Percentiles rank a stretch among this genome's conserved stretches.
These are phyloP conservation scores for Sinelater perroti DNA, from an alignment of 2,888 invertebrate species.

Conservation along the genomic window DNA sequence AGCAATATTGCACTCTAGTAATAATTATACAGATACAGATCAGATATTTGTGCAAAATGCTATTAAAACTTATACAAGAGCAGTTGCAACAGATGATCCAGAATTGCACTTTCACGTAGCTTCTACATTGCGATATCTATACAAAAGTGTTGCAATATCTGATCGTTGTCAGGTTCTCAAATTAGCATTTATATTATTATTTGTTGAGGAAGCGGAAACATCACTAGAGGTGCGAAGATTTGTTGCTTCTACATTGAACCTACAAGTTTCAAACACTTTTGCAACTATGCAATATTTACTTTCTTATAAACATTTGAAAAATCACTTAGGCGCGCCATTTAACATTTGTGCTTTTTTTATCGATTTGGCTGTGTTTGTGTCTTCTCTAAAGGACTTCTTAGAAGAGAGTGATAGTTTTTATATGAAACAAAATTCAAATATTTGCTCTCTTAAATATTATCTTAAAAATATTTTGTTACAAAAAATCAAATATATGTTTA, in stretches of 20 bases:
- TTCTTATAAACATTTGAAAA: slow-evolving; percentile 36
- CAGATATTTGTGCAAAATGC: slow-evolving; percentile 7
- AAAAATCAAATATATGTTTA: slow-evolving; percentile 14
- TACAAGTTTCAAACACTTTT: background rate
- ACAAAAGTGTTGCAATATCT: slow-evolving; percentile 31
- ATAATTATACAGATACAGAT: slow-evolving; percentile 5
- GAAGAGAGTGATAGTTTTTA: slow-evolving; percentile 43
- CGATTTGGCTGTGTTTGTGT: slow-evolving; percentile 37
- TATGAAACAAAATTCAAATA: slow-evolving; percentile 40
- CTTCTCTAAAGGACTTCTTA: slow-evolving; percentile 29
- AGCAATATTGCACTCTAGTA: slow-evolving; percentile 8
- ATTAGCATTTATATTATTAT: slow-evolving; percentile 44
- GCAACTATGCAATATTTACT: slow-evolving; percentile 32
- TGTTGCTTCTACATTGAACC: slow-evolving; percentile 30
- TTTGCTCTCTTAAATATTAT: slow-evolving; percentile 38
- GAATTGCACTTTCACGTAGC: slow-evolving; percentile 36
- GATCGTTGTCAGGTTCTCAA: slow-evolving; percentile 39
- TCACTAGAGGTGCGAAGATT: slow-evolving; percentile 42
- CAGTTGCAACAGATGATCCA: slow-evolving; percentile 2
- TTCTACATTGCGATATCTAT: slow-evolving; percentile 38
- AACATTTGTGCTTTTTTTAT: slow-evolving; percentile 36
- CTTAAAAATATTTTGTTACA: slow-evolving; percentile 13
- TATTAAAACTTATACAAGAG: background rate
- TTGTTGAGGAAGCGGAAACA: slow-evolving; percentile 41
- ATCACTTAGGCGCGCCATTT: slow-evolving; percentile 31